Evolutionary conservation across 2,113 vertebrate species (phyloP), one percentile per base, ranked within the genome.

Genomic region (Motacilla tschutschensis): DNA sequence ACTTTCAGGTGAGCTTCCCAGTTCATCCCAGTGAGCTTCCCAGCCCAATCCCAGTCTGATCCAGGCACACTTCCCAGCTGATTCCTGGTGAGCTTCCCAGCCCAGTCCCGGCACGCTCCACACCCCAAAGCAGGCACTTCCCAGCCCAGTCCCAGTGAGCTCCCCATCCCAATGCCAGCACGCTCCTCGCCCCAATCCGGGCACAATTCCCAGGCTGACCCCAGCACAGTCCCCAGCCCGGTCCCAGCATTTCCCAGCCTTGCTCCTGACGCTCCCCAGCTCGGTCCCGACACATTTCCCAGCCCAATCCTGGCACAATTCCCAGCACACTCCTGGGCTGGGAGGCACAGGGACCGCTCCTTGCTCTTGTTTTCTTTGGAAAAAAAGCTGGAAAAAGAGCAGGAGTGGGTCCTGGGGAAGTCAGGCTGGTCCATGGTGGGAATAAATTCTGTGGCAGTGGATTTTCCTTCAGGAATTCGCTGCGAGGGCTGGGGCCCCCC

Each of bases 201-300:
- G n/a, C 54, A 57, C 54, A 57, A 57, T 57, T 57, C n/a, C 54
- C 54, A 35, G n/a, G 10, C 14, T 57, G 54, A 57, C 10, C 54
- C 54, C 54, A 53, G 29, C 51, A 31, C 50, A 53, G 17, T 31
- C 17, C 50, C 50, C 50, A 55, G 53, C 20, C n/a, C 55, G 25
- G 55, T 57, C 55, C 55, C 44, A 29, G 14, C 38, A 43, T 62
- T 62, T 73, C 15, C 48, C 17, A 16, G 26, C 46, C 47, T 36
- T 12, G 33, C 55, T 20, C 47, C 73, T 14, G 26, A 19, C n/a
- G 11, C 4, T 29, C 12, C 41, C 47, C 28, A 17, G 4, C 4
- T 40, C 2, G 0, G 3, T 12, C 46, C 65, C 1, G 0, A 2
- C 13, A 1, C 26, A 47, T 12, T 58, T 53, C 53, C 79, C 78